Percentiles rank a stretch among this genome's conserved stretches.
Conservation (phyloP, 2,797 vertebrate genomes). For the Pempheris klunzingeri region DNA sequence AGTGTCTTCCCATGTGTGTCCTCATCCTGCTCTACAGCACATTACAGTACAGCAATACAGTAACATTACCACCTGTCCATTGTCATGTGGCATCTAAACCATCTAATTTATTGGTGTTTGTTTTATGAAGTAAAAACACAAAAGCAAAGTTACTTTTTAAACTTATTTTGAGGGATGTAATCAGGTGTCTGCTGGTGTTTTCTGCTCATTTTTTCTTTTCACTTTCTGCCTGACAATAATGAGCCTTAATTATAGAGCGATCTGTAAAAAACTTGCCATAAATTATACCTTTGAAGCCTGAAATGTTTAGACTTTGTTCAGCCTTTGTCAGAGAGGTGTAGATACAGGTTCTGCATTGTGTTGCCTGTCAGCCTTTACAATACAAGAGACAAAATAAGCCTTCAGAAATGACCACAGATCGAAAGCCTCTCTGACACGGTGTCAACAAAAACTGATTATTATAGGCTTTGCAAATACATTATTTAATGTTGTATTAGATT, state of each 20-base stretch:
- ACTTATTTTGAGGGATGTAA: background rate
- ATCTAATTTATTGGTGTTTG: background rate
- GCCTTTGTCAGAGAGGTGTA: background rate
- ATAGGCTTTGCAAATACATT: conserved; percentile 12
- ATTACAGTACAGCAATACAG: background rate
- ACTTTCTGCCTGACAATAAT: background rate
- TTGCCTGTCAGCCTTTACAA: background rate
- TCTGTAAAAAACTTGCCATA: background rate
- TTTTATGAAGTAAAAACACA: background rate
- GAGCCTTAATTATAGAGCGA: background rate
- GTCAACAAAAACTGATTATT: conserved; percentile 8
- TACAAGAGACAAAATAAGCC: background rate
- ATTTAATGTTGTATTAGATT: conserved; percentile 16
- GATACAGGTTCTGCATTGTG: background rate
- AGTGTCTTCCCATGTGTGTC: too few species aligned
- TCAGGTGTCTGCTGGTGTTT: background rate
- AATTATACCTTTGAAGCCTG: background rate
- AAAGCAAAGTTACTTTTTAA: background rate
- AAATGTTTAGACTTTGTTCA: background rate
- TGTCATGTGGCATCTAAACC: background rate
- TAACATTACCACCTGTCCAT: background rate
- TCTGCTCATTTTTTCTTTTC: background rate
- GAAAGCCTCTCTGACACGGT: background rate
- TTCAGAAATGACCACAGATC: background rate
- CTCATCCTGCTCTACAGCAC: too few species aligned